Base-by-base conservation (phyloP, 2,888 invertebrate species). In the Anoncus sp. region DNA sequence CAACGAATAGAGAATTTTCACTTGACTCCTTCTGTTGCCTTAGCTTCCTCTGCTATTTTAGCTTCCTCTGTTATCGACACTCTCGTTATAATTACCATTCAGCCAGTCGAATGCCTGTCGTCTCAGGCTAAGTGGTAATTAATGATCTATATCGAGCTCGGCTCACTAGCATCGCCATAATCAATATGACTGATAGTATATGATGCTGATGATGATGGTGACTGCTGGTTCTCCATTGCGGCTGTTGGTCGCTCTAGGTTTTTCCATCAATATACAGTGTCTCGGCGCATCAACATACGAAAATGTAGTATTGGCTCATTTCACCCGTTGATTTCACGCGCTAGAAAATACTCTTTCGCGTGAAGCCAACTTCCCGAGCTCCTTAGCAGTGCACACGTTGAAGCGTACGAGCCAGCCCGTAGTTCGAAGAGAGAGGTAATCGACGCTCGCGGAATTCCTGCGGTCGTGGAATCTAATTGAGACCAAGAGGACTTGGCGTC, bases 381-480 rank as follows among this genome's bases (percentile, higher is more conserved):
- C 31, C 31, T 45, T 51, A 49, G 27, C 20, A 40, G 57, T 40
- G 22, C 67, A 24, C 66, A 63, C 43, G 65, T 66, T 22, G 24
- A 75, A 57, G 63, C 74, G 55, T 45, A 57, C 66, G 51, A 67
- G 71, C 31, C 27, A 47, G 38, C 45, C 55, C 18, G 40, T 51
- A 10, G 31, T 45, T 47, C 45, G 59, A 45, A 45, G 67, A 45
- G 59, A 38, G 67, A 40, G 69, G 69, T 60, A 72, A 80, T 77
- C 75, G 72, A 75, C 75, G 40, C 75, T 66, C 77, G 67, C 20
- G 43, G 69, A 43, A 75, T 78, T 75, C 75, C 78, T 80, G 80
- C 49, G 78, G 75, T 78, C 73, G 49, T 27, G 70, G 78, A 76
- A 80, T 81, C 76, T 81, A 80, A 81, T 81, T 77, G 79, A 73